Percentiles rank a stretch among this genome's conserved stretches.
These are phyloP conservation scores for Zoanthus sociatus DNA, from an alignment of 92 coral and sea anemone species.

Conservation along the genomic window DNA sequence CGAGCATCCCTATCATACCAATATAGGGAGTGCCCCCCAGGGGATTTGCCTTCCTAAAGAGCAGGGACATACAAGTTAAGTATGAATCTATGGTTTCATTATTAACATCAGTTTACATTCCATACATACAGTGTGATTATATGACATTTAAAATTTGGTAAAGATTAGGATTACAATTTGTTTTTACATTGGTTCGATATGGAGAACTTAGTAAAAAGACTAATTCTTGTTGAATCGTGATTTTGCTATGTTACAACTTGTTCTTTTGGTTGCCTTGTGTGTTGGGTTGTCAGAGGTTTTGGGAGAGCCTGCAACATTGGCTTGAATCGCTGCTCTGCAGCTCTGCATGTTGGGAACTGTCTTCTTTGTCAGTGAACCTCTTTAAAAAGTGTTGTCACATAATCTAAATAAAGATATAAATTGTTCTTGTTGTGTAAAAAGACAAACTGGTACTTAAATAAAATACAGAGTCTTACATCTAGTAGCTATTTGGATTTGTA, in stretches of 20 bases:
- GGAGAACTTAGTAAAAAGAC: not conserved
- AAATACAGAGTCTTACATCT: not conserved
- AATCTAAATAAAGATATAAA: conserved; percentile 22
- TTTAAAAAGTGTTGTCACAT: conserved; percentile 51
- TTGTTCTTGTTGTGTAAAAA: not conserved
- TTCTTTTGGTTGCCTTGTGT: conserved; percentile 40
- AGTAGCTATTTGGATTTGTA: not conserved
- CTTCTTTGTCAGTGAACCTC: conserved; percentile 36
- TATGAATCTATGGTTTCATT: not conserved
- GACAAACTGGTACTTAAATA: not conserved
- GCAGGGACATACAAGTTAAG: not conserved
- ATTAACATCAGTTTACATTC: not conserved
- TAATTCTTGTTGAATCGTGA: conserved; percentile 35
- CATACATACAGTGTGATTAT: not conserved
- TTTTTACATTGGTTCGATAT: not conserved
- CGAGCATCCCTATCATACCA: no score
- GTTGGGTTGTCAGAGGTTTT: conserved; percentile 42
- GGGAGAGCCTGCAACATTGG: conserved; percentile 55
- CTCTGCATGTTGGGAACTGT: conserved; percentile 27
- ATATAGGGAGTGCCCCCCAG: no score
- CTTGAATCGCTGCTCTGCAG: conserved; percentile 50
- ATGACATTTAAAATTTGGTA: not conserved
- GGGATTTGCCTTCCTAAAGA: not conserved
- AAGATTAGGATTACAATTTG: not conserved
- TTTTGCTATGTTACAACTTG: conserved; percentile 39